A percentile compares a stretch with the other conserved stretches of the same genome.
These are phyloP conservation scores for Percopsis transmontana DNA, from an alignment of 2,113 vertebrate species.

Conservation along the genomic window DNA sequence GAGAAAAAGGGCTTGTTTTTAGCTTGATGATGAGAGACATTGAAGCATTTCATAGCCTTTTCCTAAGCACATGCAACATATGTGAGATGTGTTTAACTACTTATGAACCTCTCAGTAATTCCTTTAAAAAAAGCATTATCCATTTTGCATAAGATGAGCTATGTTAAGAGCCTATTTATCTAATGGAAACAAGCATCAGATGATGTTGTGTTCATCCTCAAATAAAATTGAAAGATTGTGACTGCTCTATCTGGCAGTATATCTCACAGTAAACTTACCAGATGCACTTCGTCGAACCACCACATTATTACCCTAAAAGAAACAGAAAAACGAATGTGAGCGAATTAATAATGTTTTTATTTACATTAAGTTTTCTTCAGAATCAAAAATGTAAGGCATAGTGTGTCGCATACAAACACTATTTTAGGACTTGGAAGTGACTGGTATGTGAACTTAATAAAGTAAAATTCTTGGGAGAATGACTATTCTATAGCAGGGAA, in stretches of 20 bases:
- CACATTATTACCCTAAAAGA: slow-evolving; percentile 81
- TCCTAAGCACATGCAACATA: not conserved
- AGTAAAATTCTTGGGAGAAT: not conserved
- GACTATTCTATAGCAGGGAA: not conserved
- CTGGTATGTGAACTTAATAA: too few relatives aligned
- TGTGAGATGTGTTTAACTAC: slow-evolving; percentile 19
- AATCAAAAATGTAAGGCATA: slow-evolving; percentile 19
- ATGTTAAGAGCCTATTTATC: slow-evolving; percentile 18
- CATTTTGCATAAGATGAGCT: slow-evolving; percentile 11
- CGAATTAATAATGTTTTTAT: not conserved
- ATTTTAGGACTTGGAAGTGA: too few relatives aligned
- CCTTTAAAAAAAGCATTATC: slow-evolving; percentile 8
- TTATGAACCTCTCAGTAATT: slow-evolving; percentile 13
- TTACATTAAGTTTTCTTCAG: slow-evolving; percentile 15
- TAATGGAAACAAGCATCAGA: slow-evolving; percentile 2
- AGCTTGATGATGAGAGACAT: not conserved
- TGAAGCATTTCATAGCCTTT: not conserved
- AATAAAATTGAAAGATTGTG: not conserved
- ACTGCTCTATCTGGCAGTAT: too few relatives aligned
- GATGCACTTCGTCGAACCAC: slow-evolving; percentile 78
- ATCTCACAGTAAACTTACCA: slow-evolving; percentile 75
- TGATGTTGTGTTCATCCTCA: slow-evolving; percentile 1
- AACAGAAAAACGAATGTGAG: not conserved
- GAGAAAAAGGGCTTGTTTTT: not conserved
- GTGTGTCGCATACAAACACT: too few relatives aligned